Base-by-base conservation (phyloP, 2,113 vertebrate species). In the Ochotona princeps region DNA sequence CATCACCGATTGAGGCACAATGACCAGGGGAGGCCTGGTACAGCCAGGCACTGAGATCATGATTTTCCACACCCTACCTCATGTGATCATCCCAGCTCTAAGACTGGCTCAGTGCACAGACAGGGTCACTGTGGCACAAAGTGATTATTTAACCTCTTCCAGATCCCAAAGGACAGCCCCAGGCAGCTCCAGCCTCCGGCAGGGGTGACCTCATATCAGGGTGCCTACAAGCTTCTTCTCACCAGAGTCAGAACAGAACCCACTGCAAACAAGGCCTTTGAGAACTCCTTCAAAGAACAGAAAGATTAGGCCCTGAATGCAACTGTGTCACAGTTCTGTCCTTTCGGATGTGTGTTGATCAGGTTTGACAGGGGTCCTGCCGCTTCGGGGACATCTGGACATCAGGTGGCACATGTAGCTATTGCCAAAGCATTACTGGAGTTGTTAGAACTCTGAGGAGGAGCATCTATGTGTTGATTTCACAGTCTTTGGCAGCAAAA, bases 401-500 rank as follows among this genome's bases (percentile, higher is more conserved):
- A 9, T 51, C 30, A 8, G 18, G 69, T 78, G 38, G 69, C 86
- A 69, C 26, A 14, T 28, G 26, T 7, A 47, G 70, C 44, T 13
- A 17, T 18, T 30, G 49, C 49, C 51, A 78, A 89, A 63, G 57
- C 38, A 44, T 5, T 10, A 25, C 2, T n/a, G 44, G 8, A 2
- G 76, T 30, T 28, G 28, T 60, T n/a, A 69, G 81, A 32, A 49
- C 38, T 13, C 26, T 67, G 61, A 73, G 57, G 38, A 80, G 30
- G 51, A 47, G 23, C 0, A 0, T 38, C 0, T 23, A 2, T 20
- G 4, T 25, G 54, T 15, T 4, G 54, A 14, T 57, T 57, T 57
- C 54, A 57, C 54, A 57, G 14, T 57, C 54, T 57, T 5, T 57
- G 14, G 54, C 54, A 57, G 12, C 54, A 57, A 57, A 57, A 57